phyloP scores from a whole-genome alignment of 2,797 vertebrate species.

The Liasis olivaceus region DNA sequence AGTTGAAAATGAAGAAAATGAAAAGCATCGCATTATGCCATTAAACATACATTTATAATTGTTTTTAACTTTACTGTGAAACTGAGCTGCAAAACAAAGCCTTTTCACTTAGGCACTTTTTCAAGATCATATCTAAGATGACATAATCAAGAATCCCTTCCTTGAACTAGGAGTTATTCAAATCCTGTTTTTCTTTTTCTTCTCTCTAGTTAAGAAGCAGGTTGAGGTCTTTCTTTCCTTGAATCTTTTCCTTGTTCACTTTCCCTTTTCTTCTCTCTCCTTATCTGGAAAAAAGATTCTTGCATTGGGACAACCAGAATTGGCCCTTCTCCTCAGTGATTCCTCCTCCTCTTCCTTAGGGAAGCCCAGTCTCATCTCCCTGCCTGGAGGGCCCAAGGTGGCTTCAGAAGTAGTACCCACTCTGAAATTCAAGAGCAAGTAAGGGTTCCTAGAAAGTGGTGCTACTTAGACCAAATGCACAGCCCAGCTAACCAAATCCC shows the following conservation, averaged over 20 bases:
- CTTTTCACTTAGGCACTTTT: background rate
- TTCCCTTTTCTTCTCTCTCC: background rate
- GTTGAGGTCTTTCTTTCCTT: background rate
- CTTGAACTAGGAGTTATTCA: background rate
- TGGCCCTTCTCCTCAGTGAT: background rate
- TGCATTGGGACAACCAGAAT: background rate
- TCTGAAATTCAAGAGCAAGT: background rate
- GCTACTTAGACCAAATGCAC: background rate
- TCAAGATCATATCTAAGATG: background rate
- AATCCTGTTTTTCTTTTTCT: background rate
- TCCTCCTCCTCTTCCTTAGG: background rate
- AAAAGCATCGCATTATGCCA: background rate
- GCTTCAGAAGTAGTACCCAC: background rate
- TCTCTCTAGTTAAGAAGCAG: background rate
- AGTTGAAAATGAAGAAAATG: background rate
- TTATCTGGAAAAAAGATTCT: background rate
- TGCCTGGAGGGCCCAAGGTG: background rate
- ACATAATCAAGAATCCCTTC: background rate
- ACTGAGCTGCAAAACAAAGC: background rate
- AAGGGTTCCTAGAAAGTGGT: background rate
- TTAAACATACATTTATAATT: background rate
- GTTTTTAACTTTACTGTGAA: background rate
- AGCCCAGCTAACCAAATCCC: background rate
- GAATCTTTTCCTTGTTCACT: background rate
- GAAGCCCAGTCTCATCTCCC: background rate